A percentile compares a stretch with the other conserved stretches of the same genome.
These are phyloP conservation scores for Cervus canadensis DNA, from an alignment of 2,113 vertebrate genomes.

Conservation along the genomic window DNA sequence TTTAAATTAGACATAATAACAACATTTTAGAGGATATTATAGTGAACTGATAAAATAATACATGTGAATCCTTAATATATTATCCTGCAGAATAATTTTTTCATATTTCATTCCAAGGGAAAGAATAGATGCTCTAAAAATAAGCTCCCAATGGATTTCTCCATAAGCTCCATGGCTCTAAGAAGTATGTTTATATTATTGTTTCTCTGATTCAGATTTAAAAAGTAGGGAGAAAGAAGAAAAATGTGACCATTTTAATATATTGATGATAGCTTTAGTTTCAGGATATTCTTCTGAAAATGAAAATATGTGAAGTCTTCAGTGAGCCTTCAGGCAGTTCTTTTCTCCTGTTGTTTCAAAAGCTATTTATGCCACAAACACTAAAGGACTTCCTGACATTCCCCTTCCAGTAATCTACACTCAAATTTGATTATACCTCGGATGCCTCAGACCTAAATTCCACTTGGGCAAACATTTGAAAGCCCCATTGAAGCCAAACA, in stretches of 20 bases:
- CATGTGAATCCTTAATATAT: not conserved
- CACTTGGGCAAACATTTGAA: not conserved
- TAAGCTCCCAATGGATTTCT: not conserved
- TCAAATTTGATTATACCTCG: constrained; percentile 22
- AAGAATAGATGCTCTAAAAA: constrained; percentile 24
- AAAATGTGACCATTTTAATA: constrained; percentile 25
- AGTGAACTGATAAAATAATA: not conserved
- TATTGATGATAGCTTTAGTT: not conserved
- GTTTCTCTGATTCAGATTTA: not conserved
- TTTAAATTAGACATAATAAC: constrained; percentile 19
- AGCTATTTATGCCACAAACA: not conserved
- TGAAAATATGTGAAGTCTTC: not conserved
- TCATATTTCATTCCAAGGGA: constrained; percentile 6
- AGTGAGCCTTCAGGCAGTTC: not conserved
- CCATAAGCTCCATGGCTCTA: not conserved
- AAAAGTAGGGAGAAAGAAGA: not conserved
- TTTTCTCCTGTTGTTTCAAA: not conserved
- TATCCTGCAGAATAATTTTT: not conserved
- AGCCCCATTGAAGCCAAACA: not conserved
- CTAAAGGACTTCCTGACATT: not conserved
- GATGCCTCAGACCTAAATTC: constrained; percentile 1
- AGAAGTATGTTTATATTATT: constrained; percentile 18
- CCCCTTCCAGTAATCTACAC: not conserved
- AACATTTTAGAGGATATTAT: constrained; percentile 3
- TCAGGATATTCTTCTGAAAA: constrained; percentile 10